Conservation (phyloP, 2,113 vertebrate species). For the Centropus bengalensis region DNA sequence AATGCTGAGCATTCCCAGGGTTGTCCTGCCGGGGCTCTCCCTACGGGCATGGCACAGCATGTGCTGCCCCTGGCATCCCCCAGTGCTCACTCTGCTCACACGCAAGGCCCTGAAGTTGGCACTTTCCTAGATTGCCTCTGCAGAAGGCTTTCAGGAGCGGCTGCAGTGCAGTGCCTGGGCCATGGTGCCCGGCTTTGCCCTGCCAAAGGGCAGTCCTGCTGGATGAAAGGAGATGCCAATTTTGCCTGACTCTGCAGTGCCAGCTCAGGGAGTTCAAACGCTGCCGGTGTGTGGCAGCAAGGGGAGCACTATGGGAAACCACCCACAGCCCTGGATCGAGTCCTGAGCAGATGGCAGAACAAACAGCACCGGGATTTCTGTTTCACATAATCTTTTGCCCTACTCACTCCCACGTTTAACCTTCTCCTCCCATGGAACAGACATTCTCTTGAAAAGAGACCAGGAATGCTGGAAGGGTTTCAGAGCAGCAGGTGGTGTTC, state of each 20-base stretch:
- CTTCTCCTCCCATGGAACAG: slow-evolving; percentile 24
- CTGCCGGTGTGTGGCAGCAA: neutral
- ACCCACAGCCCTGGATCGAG: neutral
- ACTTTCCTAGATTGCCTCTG: neutral
- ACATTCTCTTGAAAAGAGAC: rapidly evolving
- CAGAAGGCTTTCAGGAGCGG: neutral
- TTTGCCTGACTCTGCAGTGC: rapidly evolving
- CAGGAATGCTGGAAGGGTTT: neutral
- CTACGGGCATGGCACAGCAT: rapidly evolving
- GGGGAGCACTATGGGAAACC: neutral
- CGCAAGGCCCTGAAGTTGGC: neutral
- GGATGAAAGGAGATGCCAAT: neutral
- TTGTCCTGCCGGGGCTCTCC: neutral
- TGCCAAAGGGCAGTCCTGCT: neutral
- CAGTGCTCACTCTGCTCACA: neutral
- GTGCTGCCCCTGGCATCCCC: neutral
- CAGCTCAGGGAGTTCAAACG: neutral
- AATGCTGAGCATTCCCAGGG: rapidly evolving
- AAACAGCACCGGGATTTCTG: neutral
- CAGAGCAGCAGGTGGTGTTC: neutral
- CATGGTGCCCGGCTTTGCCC: rapidly evolving
- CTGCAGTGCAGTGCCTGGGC: neutral
- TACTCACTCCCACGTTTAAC: slow-evolving; percentile 9
- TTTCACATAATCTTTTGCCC: slow-evolving; percentile 34
- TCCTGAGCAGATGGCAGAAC: slow-evolving; percentile 49